phyloP scores from a whole-genome alignment of 2,888 invertebrate species.

The Amiota mariae region DNA sequence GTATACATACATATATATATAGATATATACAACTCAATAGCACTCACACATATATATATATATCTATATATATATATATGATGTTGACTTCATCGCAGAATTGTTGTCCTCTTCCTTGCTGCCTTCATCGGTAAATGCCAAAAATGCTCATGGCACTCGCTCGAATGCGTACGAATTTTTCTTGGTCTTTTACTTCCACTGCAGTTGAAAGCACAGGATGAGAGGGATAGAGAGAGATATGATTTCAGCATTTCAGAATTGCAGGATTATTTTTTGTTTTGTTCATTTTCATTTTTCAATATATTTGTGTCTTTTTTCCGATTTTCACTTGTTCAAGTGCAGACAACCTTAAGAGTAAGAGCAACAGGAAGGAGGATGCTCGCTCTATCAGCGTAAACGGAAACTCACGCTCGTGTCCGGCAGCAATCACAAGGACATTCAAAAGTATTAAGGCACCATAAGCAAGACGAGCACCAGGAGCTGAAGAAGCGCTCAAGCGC shows the following conservation, averaged over 20 bases:
- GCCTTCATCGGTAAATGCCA: not conserved
- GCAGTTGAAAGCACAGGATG: too few species aligned
- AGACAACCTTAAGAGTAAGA: not conserved
- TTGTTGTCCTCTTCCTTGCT: not conserved
- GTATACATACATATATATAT: not conserved
- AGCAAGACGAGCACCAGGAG: too few species aligned
- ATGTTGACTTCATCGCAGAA: not conserved
- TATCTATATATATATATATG: too few species aligned
- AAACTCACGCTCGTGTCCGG: not conserved
- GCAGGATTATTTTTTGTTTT: not conserved
- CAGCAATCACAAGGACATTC: not conserved
- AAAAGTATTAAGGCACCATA: too few species aligned
- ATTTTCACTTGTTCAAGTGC: constrained; percentile 6
- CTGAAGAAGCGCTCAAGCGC: too few species aligned
- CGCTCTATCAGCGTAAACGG: not conserved
- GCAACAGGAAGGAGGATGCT: not conserved
- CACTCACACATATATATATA: not conserved
- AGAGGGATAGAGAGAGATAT: too few species aligned
- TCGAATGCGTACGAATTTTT: too few species aligned
- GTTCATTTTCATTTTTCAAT: not conserved
- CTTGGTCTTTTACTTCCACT: too few species aligned
- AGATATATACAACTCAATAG: not conserved
- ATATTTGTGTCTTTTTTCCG: not conserved
- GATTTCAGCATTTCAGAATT: too few species aligned
- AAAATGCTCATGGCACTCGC: too few species aligned